Conservation (phyloP, 2,113 vertebrate genomes). For the Caretta caretta region DNA sequence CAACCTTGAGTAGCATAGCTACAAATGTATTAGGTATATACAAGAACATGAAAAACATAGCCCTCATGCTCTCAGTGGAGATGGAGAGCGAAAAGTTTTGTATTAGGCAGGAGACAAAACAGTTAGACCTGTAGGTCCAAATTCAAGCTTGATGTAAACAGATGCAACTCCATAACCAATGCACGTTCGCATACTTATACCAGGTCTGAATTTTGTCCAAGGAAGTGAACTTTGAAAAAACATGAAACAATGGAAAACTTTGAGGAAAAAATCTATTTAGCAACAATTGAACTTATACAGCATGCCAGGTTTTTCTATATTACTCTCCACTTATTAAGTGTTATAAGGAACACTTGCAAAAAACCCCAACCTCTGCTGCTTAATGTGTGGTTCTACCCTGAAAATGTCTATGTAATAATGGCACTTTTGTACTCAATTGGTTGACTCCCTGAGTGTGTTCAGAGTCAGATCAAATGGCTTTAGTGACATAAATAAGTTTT, state of each 20-base stretch:
- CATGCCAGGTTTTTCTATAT: conserved; percentile 71
- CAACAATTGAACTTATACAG: conserved; percentile 64
- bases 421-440: conserved; percentile 6
- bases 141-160: neutral
- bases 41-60: neutral
- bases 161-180: neutral
- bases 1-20: neutral
- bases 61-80: neutral
- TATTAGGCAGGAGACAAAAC: neutral
- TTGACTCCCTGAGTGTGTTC: neutral
- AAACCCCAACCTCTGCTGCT: conserved; percentile 56
- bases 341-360: conserved; percentile 71
- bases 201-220: neutral
- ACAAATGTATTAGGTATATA: accelerated
- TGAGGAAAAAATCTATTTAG: conserved; percentile 65
- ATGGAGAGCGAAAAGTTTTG: neutral
- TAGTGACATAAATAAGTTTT: conserved; percentile 6
- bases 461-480: conserved; percentile 22
- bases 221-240: conserved; percentile 45
- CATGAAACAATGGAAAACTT: conserved; percentile 57
- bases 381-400: neutral
- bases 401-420: conserved; percentile 34
- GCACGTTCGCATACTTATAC: neutral
- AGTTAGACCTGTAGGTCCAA: neutral
- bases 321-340: conserved; percentile 64